Base-by-base conservation (phyloP, 2,888 invertebrate genomes). In the Apodemia hepburni region DNA sequence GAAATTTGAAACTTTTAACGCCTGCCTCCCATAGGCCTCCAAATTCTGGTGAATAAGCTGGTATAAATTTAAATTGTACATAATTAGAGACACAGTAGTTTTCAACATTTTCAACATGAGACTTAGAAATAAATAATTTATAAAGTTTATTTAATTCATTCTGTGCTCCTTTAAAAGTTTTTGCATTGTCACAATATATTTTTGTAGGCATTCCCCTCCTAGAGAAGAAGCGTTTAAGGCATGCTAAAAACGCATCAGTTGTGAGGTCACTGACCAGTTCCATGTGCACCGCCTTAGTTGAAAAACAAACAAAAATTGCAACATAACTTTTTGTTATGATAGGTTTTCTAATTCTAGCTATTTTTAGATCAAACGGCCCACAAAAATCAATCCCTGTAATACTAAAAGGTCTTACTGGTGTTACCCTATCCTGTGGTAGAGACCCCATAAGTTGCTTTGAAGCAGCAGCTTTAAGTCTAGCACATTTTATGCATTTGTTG, bases 11-110 rank as follows among this genome's bases (percentile, higher is more conserved):
- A 45, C n/a, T 45, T 22, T 54, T 54, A 8, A 22, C 27, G 4
- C 54, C 54, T 12, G 54, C 54, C 22, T 54, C 54, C 54, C 69
- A 69, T 8, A 69, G 42, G 3, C 68, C 70, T 1, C 66, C 70
- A 54, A 66, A 67, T n/a, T 65, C 63, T 12, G 68, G 69, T 7
- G 65, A 51, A 33, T 67, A 66, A 35, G 60, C 51, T 5, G 69
- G 67, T n/a, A 68, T 69, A 57, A 66, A 68, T 27, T 61, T 66
- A 61, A 70, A 70, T 22, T 64, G 7, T 11, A 70, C 62, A n/a
- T n/a, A 54, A 0, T 66, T 65, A 7, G 64, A 22, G 42, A n/a
- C 5, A 38, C 59, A 59, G 12, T 18, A 59, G 11, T 42, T 18
- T 12, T 64, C 9, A 27, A 68, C 38, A 12, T 38, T 3, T 47